Base-by-base conservation (phyloP, 2,888 invertebrate genomes). In the Lochmaea crataegi region DNA sequence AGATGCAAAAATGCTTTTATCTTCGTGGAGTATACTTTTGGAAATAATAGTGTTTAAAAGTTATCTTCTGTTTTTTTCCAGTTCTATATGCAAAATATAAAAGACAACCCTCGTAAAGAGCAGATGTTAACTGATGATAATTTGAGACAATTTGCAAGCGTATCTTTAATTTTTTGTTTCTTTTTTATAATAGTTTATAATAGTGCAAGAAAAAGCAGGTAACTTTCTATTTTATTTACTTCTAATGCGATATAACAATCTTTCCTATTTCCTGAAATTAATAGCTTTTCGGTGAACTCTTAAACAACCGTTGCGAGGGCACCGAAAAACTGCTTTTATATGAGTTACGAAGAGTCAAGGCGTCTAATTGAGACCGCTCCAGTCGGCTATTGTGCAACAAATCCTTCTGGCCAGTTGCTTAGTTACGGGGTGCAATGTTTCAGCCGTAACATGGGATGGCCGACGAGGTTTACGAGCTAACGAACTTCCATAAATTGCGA, bases 381-480 rank as follows among this genome's bases (percentile, higher is more conserved):
- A 73, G 75, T 77, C 76, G 76, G 76, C 78, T 67, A 73, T 78
- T 79, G 77, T 76, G 76, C 75, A 75, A 76, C 76, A 76, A 76
- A 76, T 80, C 79, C 78, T 80, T 79, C 71, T 68, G 71, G 68
- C 79, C 78, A 80, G 80, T 80, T 79, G 79, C 81, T 83, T 84
- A 85, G 84, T 84, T 85, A 85, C 84, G 83, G 85, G 84, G 84
- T 84, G 85, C 84, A 82, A 84, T 84, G 83, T 83, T 81, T 83
- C 83, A 84, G 83, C 83, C 83, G 81, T 83, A 84, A 84, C 83
- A 82, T 80, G 78, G 83, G 83, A 84, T 83, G 83, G 82, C 80
- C 83, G 82, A 82, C 82, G 81, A 83, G 83, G 81, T 85, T 86
- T 85, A 86, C 83, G 85, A 85, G 82, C 84, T 83, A 84, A 83